Percentiles rank a stretch among this genome's conserved stretches.
Conservation (phyloP, 53 echinoderm and acorn worm genomes). For the Holothuria leucospilota region DNA sequence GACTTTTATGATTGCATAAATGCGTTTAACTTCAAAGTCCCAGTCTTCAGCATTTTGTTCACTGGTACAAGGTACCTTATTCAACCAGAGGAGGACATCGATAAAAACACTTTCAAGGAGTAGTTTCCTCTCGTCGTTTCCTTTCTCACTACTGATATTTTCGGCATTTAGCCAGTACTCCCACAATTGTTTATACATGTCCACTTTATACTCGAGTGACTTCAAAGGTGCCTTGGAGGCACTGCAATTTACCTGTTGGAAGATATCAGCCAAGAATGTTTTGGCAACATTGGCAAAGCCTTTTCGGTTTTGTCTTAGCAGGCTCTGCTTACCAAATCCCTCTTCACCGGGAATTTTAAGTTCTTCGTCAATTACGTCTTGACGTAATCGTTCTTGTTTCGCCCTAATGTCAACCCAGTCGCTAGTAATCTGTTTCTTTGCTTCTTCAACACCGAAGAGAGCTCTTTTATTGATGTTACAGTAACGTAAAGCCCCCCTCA, state of each 20-base stretch:
- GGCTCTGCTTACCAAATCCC: too few species aligned
- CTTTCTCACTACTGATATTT: background rate
- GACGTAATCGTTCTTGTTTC: background rate
- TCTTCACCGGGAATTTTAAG: background rate
- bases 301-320: too few species aligned
- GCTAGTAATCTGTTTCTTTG: constrained; percentile 63
- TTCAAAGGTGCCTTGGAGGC: background rate
- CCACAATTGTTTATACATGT: constrained; percentile 20
- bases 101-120: background rate
- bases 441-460: constrained; percentile 68
- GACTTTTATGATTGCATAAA: background rate
- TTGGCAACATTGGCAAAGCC: too few species aligned
- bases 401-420: constrained; percentile 31
- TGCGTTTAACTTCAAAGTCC: constrained; percentile 22
- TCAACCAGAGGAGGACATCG: constrained; percentile 16
- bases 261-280: background rate
- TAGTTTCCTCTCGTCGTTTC: background rate
- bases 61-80: background rate
- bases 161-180: background rate
- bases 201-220: constrained; percentile 27
- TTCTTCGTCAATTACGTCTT: background rate
- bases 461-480: constrained; percentile 65
- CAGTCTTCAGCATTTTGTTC: constrained; percentile 29
- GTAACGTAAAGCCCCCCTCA: constrained; percentile 79
- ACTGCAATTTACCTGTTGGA: background rate